A percentile compares a stretch with the other conserved stretches of the same genome.
Conservation (phyloP, 2,797 vertebrate species). For the Zenarchopterus dispar region DNA sequence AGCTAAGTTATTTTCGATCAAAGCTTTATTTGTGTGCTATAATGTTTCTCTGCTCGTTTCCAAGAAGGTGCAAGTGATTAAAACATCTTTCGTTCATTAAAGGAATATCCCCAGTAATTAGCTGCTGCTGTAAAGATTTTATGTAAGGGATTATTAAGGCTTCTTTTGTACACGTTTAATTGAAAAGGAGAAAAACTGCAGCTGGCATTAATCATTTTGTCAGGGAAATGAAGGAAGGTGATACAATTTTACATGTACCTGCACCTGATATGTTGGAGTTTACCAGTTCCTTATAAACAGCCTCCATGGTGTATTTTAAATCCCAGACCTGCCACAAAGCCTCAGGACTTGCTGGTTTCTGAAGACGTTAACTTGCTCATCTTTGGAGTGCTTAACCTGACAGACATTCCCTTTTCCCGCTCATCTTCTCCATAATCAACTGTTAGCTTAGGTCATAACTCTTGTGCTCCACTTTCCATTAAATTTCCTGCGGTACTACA, state of each 20-base stretch:
- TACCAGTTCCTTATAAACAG: constrained; percentile 19
- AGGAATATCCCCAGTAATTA: constrained; percentile 49
- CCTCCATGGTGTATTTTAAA: constrained; percentile 40
- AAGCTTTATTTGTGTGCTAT: constrained; percentile 45
- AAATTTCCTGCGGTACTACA: constrained; percentile 36
- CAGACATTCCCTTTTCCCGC: constrained; percentile 50
- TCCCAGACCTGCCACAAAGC: constrained; percentile 44
- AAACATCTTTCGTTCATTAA: constrained; percentile 49
- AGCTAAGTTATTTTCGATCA: constrained; percentile 40
- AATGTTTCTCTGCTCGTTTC: constrained; percentile 45
- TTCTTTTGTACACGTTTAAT: constrained; percentile 27
- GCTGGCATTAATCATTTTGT: constrained; percentile 7
- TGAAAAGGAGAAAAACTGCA: constrained; percentile 6
- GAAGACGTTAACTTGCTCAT: constrained; percentile 41
- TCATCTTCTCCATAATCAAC: constrained; percentile 63
- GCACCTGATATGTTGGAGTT: constrained; percentile 12
- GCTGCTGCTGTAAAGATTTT: constrained; percentile 35
- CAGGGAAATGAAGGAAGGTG: constrained; percentile 32
- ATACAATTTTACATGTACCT: constrained; percentile 17
- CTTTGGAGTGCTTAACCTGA: constrained; percentile 57
- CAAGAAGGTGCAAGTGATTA: constrained; percentile 45
- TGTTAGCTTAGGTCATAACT: constrained; percentile 64
- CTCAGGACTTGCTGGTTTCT: constrained; percentile 47
- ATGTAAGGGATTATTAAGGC: constrained; percentile 36
- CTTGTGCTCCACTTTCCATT: constrained; percentile 55